Evolutionary conservation across 1,140 invertebrate species (phyloP).

Genomic region (Apolygus lucorum): DNA sequence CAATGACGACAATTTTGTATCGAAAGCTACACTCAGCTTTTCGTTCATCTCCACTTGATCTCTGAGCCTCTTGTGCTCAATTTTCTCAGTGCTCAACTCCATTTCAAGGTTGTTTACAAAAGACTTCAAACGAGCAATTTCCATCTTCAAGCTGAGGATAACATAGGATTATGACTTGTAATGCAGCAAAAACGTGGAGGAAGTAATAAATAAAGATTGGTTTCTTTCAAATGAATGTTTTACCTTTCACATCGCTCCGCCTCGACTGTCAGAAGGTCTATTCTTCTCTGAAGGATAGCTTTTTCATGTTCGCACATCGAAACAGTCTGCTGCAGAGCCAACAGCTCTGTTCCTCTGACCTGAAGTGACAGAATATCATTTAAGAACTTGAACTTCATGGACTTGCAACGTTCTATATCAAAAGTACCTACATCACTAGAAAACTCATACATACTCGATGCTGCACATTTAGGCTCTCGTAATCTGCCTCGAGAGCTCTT

Average conservation of each 20-base stretch:
- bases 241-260: slow-evolving; percentile 8
- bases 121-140: not conserved
- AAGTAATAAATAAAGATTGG: not conserved
- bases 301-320: slow-evolving; percentile 27
- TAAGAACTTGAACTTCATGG: too few species aligned
- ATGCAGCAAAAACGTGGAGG: not conserved
- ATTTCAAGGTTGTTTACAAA: not conserved
- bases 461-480: not conserved
- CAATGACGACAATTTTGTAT: slow-evolving; percentile 2
- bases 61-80: not conserved
- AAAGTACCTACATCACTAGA: too few species aligned
- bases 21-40: slow-evolving; percentile 7
- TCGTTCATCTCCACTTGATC: slow-evolving; percentile 3
- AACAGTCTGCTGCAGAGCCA: slow-evolving; percentile 21
- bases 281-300: slow-evolving; percentile 20
- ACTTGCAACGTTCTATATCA: too few species aligned
- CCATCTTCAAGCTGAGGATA: not conserved
- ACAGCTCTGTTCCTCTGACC: slow-evolving; percentile 6
- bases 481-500: not conserved
- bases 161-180: not conserved
- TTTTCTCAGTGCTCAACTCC: not conserved
- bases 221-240: not conserved
- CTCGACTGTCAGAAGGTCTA: not conserved
- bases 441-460: not conserved
- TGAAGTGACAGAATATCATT: not conserved